Evolutionary conservation across 2,113 vertebrate species (phyloP).

Genomic region (Lycaon pictus): DNA sequence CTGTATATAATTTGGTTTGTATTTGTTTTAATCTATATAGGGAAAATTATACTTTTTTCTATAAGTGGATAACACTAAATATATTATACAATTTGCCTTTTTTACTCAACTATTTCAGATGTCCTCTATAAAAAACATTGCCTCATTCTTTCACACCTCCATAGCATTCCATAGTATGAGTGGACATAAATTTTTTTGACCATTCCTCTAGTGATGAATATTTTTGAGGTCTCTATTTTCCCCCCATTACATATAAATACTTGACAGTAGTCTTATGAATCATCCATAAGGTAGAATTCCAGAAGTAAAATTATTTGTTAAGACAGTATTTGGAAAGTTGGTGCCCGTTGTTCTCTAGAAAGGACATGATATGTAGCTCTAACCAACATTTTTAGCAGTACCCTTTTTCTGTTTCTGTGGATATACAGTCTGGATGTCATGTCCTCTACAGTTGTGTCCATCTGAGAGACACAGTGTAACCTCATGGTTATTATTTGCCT

Average conservation of each 20-base stretch:
- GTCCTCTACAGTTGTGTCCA: neutral
- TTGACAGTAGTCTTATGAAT: neutral
- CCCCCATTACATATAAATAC: neutral
- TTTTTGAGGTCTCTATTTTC: neutral
- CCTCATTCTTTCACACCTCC: neutral
- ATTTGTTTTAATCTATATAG: neutral
- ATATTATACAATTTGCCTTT: neutral
- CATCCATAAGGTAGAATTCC: neutral
- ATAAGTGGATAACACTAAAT: neutral
- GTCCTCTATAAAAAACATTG: neutral
- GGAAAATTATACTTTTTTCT: neutral
- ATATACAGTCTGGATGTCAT: neutral
- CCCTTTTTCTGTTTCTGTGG: neutral
- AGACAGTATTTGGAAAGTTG: neutral
- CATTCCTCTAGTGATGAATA: neutral
- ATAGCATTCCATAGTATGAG: neutral
- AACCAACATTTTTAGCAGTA: neutral
- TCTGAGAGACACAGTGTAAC: neutral
- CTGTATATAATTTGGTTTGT: neutral
- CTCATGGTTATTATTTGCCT: neutral
- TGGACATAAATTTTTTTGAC: neutral
- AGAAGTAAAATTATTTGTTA: constrained; percentile 35
- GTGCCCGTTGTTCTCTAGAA: neutral
- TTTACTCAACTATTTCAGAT: neutral
- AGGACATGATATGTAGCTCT: constrained; percentile 1